Conservation (phyloP, 2,113 vertebrate species). For the Microcebus ravelobensis region DNA sequence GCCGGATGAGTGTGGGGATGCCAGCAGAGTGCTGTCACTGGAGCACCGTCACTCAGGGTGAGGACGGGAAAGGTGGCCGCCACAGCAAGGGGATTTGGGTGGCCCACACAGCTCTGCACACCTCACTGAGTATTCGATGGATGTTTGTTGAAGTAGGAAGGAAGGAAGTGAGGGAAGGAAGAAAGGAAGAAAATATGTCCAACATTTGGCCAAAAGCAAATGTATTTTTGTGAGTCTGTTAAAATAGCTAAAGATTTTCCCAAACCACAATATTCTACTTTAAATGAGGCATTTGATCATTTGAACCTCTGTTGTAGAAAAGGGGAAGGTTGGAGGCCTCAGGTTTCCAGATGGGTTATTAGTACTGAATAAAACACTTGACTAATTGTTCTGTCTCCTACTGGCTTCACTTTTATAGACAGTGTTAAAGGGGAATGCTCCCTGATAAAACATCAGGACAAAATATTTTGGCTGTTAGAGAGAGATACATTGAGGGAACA, state of each 20-base stretch:
- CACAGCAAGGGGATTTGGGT: not conserved
- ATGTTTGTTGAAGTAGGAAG: constrained; percentile 5
- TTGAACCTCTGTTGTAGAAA: not conserved
- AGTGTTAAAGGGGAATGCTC: not conserved
- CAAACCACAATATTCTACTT: not conserved
- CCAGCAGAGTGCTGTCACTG: not conserved
- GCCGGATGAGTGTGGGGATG: not conserved
- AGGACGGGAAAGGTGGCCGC: not conserved
- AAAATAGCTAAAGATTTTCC: not conserved
- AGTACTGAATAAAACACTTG: not conserved
- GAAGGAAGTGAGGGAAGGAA: not conserved
- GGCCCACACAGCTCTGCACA: not conserved
- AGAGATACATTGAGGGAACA: not conserved
- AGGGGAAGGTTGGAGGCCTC: not conserved
- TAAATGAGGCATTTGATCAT: not conserved
- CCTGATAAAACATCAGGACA: not conserved
- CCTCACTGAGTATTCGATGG: not conserved
- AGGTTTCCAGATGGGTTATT: not conserved
- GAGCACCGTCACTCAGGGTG: not conserved
- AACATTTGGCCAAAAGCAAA: constrained; percentile 44
- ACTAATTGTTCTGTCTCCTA: not conserved
- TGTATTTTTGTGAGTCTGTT: not conserved
- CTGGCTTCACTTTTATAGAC: not conserved
- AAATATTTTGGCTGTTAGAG: constrained; percentile 6
- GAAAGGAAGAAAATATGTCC: constrained; percentile 21